Conservation (phyloP, 2,888 invertebrate genomes). For the Eudasyphora cyanicolor region DNA sequence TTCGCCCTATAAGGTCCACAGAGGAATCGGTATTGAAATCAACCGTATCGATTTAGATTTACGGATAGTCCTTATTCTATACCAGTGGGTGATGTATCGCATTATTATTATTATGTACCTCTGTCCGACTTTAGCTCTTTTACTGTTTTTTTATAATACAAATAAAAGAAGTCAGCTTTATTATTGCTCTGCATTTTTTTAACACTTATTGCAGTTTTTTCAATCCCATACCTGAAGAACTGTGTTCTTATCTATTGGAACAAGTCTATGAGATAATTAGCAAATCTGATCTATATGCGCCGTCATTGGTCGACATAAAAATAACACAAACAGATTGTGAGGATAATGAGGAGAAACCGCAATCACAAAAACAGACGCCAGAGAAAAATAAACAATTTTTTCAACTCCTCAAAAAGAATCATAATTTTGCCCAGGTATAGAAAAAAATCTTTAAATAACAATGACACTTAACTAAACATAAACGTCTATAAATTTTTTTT, state of each 20-base stretch:
- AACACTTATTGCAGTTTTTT: slow-evolving; percentile 75
- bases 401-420: slow-evolving; percentile 68
- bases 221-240: slow-evolving; percentile 76
- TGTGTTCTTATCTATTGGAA: slow-evolving; percentile 77
- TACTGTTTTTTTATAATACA: too few species aligned
- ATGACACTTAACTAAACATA: not conserved
- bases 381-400: slow-evolving; percentile 59
- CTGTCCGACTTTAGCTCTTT: too few species aligned
- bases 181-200: too few species aligned
- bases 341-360: slow-evolving; percentile 23
- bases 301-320: slow-evolving; percentile 48
- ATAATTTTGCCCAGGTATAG: slow-evolving; percentile 76
- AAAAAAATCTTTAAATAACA: not conserved
- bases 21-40: too few species aligned
- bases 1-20: too few species aligned
- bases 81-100: too few species aligned
- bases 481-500: slow-evolving; percentile 43
- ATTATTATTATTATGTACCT: too few species aligned
- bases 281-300: slow-evolving; percentile 73
- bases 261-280: slow-evolving; percentile 78
- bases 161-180: too few species aligned
- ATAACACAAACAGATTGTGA: slow-evolving; percentile 17
- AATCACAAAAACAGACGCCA: slow-evolving; percentile 20
- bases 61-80: too few species aligned
- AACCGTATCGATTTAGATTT: too few species aligned